Base-by-base conservation (phyloP, 2,888 invertebrate species). In the Stenichneumon culpator region DNA sequence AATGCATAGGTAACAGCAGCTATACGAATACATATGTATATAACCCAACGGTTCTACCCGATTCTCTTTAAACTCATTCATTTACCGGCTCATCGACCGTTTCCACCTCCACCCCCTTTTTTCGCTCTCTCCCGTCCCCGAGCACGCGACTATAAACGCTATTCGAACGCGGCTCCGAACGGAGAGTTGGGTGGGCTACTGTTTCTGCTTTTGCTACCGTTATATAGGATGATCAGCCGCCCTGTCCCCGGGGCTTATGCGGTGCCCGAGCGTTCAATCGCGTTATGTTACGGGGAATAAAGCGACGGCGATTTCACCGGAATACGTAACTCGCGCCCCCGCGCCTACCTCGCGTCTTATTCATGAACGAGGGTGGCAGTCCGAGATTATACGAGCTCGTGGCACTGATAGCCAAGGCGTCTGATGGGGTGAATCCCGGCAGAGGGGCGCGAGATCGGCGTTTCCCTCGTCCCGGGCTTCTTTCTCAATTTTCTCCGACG, bases 61-160 rank as follows among this genome's bases (percentile, higher is more conserved):
- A 79, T 82, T 79, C 82, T 79, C 82, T 82, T 77, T 85, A 82
- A 79, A 85, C 75, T 85, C 85, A 82, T 85, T 85, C 85, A 85
- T 85, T 85, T 85, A 82, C 75, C 82, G 77, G 79, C 79, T 79
- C 75, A 85, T 85, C 85, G 82, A 85, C 44, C 75, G 36, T 70
- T 84, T 84, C 79, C 78, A 75, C 57, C 65, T 28, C 32, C 22
- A 14, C 11, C 32, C 44, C 39, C 11, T 50, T 60, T 68, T 77
- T 47, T 63, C 54, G 0, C 16, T 47, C 14, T 16, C 44, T 16
- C 22, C 28, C 57, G 28, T 63, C 50, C 54, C 14, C 36, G 32
- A 52, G 73, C 83, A 80, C 86, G 78, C 78, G 80, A 81, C 52
- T 75, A 67, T 60, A 79, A 86, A 63, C 72, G 67, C 74, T 54